Evolutionary conservation across 1,140 invertebrate species (phyloP).

Genomic region (Drosophila micromelanica): DNA sequence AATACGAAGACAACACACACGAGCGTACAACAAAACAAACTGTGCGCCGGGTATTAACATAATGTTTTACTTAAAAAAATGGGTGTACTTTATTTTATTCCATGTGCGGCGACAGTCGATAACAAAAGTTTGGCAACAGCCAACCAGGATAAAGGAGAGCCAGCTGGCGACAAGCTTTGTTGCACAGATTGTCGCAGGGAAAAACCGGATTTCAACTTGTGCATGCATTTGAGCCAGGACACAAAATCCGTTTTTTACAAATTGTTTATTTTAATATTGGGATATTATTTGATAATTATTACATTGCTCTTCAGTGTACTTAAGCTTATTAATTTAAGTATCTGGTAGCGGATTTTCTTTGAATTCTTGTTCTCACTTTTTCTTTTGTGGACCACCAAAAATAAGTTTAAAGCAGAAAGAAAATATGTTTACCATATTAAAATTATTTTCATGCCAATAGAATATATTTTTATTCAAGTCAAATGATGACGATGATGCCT

Average conservation of each 20-base stretch:
- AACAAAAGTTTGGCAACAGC: conserved; percentile 66
- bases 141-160: conserved; percentile 55
- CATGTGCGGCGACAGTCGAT: conserved; percentile 61
- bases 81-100: conserved; percentile 19
- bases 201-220: not conserved
- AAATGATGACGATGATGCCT: too few species aligned
- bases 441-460: too few species aligned
- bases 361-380: too few species aligned
- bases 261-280: not conserved
- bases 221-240: not conserved
- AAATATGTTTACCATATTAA: too few species aligned
- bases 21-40: conserved; percentile 51
- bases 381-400: too few species aligned
- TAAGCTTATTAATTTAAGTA: too few species aligned
- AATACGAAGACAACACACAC: not conserved
- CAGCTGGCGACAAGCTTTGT: conserved; percentile 5
- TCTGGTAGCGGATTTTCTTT: too few species aligned
- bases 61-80: conserved; percentile 63
- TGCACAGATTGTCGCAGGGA: not conserved
- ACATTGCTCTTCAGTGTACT: too few species aligned
- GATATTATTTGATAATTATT: too few species aligned
- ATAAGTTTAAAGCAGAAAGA: too few species aligned
- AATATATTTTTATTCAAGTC: too few species aligned
- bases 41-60: conserved; percentile 70
- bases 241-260: not conserved